A percentile compares a stretch with the other conserved stretches of the same genome.
These are phyloP conservation scores for Brachionus plicatilis DNA, from an alignment of 1,140 invertebrate species.

Conservation along the genomic window DNA sequence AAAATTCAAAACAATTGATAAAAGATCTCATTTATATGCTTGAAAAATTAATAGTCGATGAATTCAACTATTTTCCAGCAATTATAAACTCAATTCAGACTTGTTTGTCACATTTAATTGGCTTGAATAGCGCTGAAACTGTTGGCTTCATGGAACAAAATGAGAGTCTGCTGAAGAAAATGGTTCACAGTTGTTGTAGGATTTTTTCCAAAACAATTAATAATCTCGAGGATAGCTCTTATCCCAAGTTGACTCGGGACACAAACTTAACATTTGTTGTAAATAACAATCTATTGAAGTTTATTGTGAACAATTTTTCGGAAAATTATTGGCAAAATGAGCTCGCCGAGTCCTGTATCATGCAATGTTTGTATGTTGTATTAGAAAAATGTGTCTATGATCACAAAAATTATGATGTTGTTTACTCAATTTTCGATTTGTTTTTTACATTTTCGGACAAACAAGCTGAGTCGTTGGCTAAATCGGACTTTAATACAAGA, in stretches of 20 bases:
- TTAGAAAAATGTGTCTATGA: constrained; percentile 23
- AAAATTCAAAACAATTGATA: neutral
- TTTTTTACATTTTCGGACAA: constrained; percentile 15
- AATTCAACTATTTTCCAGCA: constrained; percentile 36
- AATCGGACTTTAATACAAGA: constrained; percentile 38
- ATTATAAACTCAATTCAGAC: constrained; percentile 25
- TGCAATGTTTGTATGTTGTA: constrained; percentile 1
- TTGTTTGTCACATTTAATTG: neutral
- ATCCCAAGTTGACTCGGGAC: neutral
- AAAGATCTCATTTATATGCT: neutral
- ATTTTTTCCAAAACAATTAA: neutral
- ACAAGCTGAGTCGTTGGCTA: neutral
- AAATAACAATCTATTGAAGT: neutral
- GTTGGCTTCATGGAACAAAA: neutral
- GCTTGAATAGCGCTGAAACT: neutral
- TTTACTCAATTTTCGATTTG: constrained; percentile 18
- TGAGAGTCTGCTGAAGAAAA: neutral
- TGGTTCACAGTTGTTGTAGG: neutral
- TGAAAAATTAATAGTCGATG: neutral
- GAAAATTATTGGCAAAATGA: constrained; percentile 9
- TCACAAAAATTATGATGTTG: neutral
- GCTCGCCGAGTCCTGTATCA: neutral
- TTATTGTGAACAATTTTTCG: neutral
- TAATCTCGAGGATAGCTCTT: constrained; percentile 10
- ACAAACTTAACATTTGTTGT: constrained; percentile 4